Evolutionary conservation across 2,888 invertebrate genomes (phyloP).

Genomic region (Candidula unifasciata): DNA sequence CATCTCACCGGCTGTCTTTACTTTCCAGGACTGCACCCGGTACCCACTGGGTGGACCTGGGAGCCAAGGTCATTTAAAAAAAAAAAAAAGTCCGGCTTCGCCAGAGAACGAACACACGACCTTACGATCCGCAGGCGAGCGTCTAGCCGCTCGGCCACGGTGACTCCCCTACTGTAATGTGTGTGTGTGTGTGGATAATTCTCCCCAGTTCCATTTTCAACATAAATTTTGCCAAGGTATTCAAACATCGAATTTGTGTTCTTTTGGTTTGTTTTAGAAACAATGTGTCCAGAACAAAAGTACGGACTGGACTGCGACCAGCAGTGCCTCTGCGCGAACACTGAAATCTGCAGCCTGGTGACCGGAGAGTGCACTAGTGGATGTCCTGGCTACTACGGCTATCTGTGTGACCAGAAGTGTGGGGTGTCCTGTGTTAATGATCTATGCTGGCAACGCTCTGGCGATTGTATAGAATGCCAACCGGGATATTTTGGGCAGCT

Average conservation of each 20-base stretch:
- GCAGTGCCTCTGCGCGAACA: background rate
- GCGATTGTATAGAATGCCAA: background rate
- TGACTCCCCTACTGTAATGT: no score
- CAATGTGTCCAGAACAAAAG: background rate
- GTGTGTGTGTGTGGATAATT: no score
- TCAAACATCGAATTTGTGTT: background rate
- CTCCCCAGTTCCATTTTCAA: no score
- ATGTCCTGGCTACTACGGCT: background rate
- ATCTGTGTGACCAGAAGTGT: background rate
- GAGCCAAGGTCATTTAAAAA: no score
- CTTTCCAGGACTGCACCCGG: no score
- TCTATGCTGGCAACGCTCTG: background rate
- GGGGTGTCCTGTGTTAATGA: background rate
- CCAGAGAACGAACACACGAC: no score
- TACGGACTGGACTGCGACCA: background rate
- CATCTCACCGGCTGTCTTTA: no score
- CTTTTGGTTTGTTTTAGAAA: background rate
- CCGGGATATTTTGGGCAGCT: background rate
- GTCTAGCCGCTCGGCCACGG: no score
- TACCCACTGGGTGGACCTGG: no score
- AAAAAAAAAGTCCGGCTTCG: no score
- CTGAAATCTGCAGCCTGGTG: background rate
- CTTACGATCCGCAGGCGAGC: no score
- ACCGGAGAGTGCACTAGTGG: background rate
- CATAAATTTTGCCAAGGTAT: background rate